Conservation (phyloP, 1,140 invertebrate genomes). For the Agrilus planipennis region DNA sequence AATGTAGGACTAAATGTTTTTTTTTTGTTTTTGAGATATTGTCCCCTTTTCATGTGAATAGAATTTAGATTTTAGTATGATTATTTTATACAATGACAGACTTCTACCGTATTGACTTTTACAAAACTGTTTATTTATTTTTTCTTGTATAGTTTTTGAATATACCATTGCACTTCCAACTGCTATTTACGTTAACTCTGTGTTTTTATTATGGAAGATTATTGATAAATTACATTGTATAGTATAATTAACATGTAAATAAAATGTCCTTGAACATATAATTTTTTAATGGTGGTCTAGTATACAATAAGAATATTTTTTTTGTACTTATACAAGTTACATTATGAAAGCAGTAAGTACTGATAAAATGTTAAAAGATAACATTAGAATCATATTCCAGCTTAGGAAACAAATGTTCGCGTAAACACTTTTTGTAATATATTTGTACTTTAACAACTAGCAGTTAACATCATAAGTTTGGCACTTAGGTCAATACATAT, state of each 20-base stretch:
- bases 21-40: constrained; percentile 10
- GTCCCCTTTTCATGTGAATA: constrained; percentile 10
- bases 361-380: too few relatives aligned
- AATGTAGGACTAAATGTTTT: constrained; percentile 10
- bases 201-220: constrained; percentile 5
- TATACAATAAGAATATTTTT: too few relatives aligned
- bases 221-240: constrained; percentile 7
- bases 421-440: too few relatives aligned
- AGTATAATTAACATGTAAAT: constrained; percentile 8
- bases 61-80: constrained; percentile 9
- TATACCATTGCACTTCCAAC: constrained; percentile 6
- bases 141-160: constrained; percentile 3
- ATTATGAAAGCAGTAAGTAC: too few relatives aligned
- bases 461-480: too few relatives aligned
- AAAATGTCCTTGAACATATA: constrained; percentile 5
- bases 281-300: too few relatives aligned
- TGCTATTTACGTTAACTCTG: too few relatives aligned
- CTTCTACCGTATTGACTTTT: constrained; percentile 5
- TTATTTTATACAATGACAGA: constrained; percentile 3
- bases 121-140: constrained; percentile 4
- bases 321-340: too few relatives aligned
- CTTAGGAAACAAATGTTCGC: too few relatives aligned
- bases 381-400: too few relatives aligned
- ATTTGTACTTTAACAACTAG: too few relatives aligned
- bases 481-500: constrained; percentile 26